Base-by-base conservation (phyloP, 1,140 invertebrate species). In the Drosophila hydei region DNA sequence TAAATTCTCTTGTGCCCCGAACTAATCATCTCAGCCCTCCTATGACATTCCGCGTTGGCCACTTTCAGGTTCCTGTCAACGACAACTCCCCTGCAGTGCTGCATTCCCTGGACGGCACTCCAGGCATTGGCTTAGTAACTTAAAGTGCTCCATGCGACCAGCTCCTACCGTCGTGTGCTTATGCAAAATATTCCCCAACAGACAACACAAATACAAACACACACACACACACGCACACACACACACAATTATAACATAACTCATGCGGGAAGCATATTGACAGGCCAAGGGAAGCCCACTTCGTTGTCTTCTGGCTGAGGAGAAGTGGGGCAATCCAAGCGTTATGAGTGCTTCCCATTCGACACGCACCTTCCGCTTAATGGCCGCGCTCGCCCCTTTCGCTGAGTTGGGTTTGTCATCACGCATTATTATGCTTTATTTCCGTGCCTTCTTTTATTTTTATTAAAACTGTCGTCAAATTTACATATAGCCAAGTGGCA, bases 371-470 rank as follows among this genome's bases (percentile, higher is more conserved):
- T 55, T 78, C 69, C 62, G 58, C 51, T 36, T 19, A 59, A 30
- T 42, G 38, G 27, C 21, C 36, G 7, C 27, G 14, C 5, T 19
- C 27, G 8, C 7, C 48, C 23, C 63, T 33, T 51, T 63, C n/a
- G 56, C 43, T 60, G 50, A 48, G 48, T 19, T 70, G 43, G 50
- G 71, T 79, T 75, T 85, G 80, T 78, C 81, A 69, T 69, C 77
- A 69, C 74, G 75, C 81, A 85, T 85, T 87, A 85, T 85, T 81
- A 81, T 87, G 81, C 81, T 85, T 85, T 85, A 85, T 87, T 87
- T 85, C 81, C 81, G 81, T 70, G 77, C 65, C 64, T 43, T 58
- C 70, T 55, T 63, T 77, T 59, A 65, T 68, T 77, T 77, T 54
- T 85, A 80, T 71, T 85, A 71, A 77, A 79, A 85, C 50, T 65